These are phyloP conservation scores for Aspidiotus rigidus DNA, from an alignment of 2,888 invertebrate genomes.

Conservation along the genomic window DNA sequence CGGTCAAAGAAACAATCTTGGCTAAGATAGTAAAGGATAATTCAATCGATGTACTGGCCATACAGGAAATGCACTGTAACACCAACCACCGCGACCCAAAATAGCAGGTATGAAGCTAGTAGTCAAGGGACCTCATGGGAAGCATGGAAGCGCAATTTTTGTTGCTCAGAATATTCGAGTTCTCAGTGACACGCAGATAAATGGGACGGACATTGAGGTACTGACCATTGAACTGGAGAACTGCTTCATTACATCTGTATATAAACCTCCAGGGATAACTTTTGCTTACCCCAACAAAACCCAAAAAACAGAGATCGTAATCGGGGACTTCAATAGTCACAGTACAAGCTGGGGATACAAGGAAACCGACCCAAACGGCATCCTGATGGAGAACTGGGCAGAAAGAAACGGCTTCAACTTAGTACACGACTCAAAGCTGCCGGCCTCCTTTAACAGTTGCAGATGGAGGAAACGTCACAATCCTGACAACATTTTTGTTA, in stretches of 20 bases:
- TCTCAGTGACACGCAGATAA: background rate
- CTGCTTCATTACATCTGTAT: too few species aligned
- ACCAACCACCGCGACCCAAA: too few species aligned
- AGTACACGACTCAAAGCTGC: background rate
- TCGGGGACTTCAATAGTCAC: too few species aligned
- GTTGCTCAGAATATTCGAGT: background rate
- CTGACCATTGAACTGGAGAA: conserved; percentile 33
- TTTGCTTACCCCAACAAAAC: too few species aligned
- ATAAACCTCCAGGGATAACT: too few species aligned
- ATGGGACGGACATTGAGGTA: conserved; percentile 11
- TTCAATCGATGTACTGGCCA: too few species aligned
- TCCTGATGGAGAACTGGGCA: conserved; percentile 31
- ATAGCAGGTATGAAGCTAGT: conserved; percentile 19
- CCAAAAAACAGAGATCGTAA: too few species aligned
- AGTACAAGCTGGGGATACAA: conserved; percentile 30
- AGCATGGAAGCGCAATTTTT: conserved; percentile 25
- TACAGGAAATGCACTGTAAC: too few species aligned
- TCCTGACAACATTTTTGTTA: background rate
- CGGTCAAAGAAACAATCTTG: too few species aligned
- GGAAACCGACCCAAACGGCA: conserved; percentile 32
- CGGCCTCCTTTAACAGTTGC: conserved; percentile 15
- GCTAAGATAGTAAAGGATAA: too few species aligned
- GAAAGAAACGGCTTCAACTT: conserved; percentile 12
- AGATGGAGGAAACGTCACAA: conserved; percentile 2
- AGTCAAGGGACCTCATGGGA: conserved; percentile 17